phyloP scores from a whole-genome alignment of 2,113 vertebrate species.

The Pleuronectes platessa region DNA sequence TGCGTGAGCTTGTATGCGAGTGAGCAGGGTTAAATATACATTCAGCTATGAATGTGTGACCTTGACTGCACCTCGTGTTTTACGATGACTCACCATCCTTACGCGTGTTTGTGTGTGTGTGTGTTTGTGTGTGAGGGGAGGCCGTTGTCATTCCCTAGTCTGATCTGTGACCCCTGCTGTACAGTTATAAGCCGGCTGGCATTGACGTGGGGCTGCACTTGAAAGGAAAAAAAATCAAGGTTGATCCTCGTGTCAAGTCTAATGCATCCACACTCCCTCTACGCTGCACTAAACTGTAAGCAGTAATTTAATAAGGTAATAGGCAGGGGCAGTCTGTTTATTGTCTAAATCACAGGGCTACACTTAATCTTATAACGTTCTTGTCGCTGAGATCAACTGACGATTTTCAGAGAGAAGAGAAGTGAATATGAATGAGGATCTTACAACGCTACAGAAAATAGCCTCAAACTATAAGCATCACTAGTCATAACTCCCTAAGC shows the following conservation, averaged over 20 bases:
- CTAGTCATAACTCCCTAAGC: too few relatives aligned
- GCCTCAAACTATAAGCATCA: too few relatives aligned
- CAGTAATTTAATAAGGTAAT: constrained; percentile 12
- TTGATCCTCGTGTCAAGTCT: not conserved
- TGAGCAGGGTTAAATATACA: constrained; percentile 53
- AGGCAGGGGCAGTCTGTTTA: constrained; percentile 11
- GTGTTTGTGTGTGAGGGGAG: not conserved
- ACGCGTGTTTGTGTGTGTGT: constrained; percentile 2
- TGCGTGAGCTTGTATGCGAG: constrained; percentile 6
- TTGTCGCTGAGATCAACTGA: not conserved
- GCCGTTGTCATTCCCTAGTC: not conserved
- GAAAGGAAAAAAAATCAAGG: constrained; percentile 14
- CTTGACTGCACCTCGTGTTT: constrained; percentile 53
- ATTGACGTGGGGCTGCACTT: not conserved
- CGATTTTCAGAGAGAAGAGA: too few relatives aligned
- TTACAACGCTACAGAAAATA: too few relatives aligned
- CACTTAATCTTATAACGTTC: not conserved
- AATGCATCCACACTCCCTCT: constrained; percentile 4
- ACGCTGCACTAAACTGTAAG: constrained; percentile 7
- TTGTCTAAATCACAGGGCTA: not conserved
- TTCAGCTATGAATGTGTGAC: constrained; percentile 33
- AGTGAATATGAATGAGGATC: too few relatives aligned
- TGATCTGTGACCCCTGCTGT: constrained; percentile 23
- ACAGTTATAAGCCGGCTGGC: constrained; percentile 1
- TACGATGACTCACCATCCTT: constrained; percentile 34